Evolutionary conservation across 92 coral and sea anemone genomes (phyloP).

Genomic region (Heliopora coerulea): DNA sequence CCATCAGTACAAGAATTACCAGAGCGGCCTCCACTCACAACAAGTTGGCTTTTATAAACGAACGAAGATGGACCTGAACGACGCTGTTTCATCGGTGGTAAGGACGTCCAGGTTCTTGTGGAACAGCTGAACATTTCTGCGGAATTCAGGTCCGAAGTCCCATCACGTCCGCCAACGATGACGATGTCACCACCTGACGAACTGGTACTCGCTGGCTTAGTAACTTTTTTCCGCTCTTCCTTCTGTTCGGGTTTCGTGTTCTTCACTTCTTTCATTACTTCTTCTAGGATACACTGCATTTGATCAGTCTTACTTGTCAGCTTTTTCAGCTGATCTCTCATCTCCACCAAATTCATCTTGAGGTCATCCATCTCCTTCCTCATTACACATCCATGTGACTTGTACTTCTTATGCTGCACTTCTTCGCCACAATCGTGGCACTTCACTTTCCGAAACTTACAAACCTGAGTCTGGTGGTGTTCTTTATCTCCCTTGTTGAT

Average conservation of each 20-base stretch:
- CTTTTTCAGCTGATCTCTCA: background rate
- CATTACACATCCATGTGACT: background rate
- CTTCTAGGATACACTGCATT: background rate
- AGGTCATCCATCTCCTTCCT: background rate
- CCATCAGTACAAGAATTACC: background rate
- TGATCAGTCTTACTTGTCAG: background rate
- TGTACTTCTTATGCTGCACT: background rate
- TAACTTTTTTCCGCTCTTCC: background rate
- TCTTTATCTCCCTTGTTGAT: background rate
- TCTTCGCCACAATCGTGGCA: background rate
- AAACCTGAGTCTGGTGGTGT: background rate
- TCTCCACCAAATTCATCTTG: background rate
- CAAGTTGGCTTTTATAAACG: background rate
- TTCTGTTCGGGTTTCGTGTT: too few relatives aligned
- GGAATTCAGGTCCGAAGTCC: background rate
- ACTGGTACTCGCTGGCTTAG: background rate
- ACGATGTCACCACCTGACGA: background rate
- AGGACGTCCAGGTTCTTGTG: background rate
- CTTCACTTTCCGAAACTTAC: slow-evolving; percentile 4
- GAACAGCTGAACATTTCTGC: background rate
- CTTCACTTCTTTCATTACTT: background rate
- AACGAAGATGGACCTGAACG: background rate
- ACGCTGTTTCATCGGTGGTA: background rate
- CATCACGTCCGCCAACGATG: background rate
- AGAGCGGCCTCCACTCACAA: background rate